These are phyloP conservation scores for Phalacrocorax pelagicus DNA, from an alignment of 2,113 vertebrate genomes.

Conservation along the genomic window DNA sequence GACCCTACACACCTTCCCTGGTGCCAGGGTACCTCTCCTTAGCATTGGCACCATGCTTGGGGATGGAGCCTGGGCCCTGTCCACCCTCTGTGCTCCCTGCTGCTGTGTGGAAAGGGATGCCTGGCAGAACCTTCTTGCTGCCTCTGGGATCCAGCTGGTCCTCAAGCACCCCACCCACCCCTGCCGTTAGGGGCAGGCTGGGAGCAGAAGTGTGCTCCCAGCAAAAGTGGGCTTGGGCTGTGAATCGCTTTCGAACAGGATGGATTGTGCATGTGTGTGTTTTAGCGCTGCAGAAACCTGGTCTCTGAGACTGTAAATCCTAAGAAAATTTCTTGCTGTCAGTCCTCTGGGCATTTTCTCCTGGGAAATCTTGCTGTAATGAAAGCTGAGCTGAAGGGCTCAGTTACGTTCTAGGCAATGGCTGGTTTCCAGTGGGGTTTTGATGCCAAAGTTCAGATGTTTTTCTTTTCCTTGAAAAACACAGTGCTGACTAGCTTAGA, in stretches of 20 bases:
- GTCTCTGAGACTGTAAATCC: background rate
- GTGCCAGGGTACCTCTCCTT: background rate
- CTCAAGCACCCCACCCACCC: background rate
- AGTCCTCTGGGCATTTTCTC: background rate
- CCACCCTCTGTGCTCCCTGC: background rate
- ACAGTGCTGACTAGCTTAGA: background rate
- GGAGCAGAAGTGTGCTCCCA: background rate
- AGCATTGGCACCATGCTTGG: accelerated
- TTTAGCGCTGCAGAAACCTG: background rate
- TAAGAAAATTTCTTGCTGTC: background rate
- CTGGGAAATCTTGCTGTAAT: background rate
- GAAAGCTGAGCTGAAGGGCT: background rate
- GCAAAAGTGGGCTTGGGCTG: background rate
- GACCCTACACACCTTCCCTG: accelerated
- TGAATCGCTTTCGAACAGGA: background rate
- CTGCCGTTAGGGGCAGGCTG: background rate
- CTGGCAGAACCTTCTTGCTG: background rate
- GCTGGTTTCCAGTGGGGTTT: background rate
- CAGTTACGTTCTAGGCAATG: background rate
- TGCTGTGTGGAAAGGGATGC: accelerated
- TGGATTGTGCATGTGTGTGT: no score
- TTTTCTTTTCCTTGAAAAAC: conserved; percentile 16
- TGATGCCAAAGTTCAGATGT: conserved; percentile 30
- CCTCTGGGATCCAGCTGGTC: accelerated
- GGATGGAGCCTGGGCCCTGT: no score